Evolutionary conservation across 2,888 invertebrate genomes (phyloP).

Genomic region (Hirtodrosophila cameraria): DNA sequence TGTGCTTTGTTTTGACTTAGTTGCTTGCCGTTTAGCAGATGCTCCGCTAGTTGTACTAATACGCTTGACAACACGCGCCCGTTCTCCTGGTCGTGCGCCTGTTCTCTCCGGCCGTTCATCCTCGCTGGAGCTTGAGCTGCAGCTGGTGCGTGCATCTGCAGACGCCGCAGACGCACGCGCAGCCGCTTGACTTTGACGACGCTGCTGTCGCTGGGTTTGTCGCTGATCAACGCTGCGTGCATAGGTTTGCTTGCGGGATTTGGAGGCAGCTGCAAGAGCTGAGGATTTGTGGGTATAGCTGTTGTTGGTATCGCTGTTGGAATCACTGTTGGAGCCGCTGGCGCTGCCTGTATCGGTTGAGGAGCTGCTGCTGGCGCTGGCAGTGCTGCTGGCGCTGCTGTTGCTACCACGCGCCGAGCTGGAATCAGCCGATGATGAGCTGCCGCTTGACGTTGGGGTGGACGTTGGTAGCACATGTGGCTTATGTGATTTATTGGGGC

Average conservation of each 20-base stretch:
- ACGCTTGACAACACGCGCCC: slow-evolving; percentile 29
- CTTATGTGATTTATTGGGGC: slow-evolving; percentile 48
- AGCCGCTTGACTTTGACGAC: slow-evolving; percentile 58
- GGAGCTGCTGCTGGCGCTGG: slow-evolving; percentile 61
- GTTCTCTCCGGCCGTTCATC: slow-evolving; percentile 47
- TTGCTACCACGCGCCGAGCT: slow-evolving; percentile 76
- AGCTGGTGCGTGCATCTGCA: slow-evolving; percentile 51
- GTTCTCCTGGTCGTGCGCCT: slow-evolving; percentile 35
- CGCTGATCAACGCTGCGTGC: slow-evolving; percentile 77
- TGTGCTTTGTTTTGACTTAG: slow-evolving; percentile 70
- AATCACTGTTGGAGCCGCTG: slow-evolving; percentile 27
- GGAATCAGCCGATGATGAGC: slow-evolving; percentile 80
- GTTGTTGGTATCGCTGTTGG: slow-evolving; percentile 29
- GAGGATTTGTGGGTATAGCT: slow-evolving; percentile 2
- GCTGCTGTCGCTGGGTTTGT: slow-evolving; percentile 72
- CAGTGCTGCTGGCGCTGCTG: slow-evolving; percentile 66
- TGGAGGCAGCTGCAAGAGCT: slow-evolving; percentile 29
- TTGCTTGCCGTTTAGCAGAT: slow-evolving; percentile 71
- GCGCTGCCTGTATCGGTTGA: slow-evolving; percentile 21
- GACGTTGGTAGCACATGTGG: slow-evolving; percentile 52
- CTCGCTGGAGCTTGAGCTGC: slow-evolving; percentile 50
- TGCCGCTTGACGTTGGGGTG: slow-evolving; percentile 79
- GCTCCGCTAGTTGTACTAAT: slow-evolving; percentile 59
- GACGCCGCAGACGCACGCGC: slow-evolving; percentile 59
- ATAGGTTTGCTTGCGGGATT: slow-evolving; percentile 74